Evolutionary conservation across 2,113 vertebrate species (phyloP).

Genomic region (Malurus alboscapulatus): DNA sequence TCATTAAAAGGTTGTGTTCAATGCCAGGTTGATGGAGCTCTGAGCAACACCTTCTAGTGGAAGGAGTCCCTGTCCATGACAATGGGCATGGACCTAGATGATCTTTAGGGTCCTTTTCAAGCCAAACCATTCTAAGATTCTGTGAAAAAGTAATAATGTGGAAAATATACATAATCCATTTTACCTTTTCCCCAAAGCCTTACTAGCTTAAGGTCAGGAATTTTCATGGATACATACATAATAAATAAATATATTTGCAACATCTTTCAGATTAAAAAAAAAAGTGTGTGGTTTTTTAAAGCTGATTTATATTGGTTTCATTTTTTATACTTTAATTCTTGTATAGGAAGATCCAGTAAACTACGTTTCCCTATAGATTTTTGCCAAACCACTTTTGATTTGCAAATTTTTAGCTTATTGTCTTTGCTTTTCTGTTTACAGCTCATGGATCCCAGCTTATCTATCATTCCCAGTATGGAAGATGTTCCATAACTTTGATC

Average conservation of each 20-base stretch:
- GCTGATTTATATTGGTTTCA: not conserved
- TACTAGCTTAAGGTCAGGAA: not conserved
- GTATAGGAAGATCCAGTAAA: not conserved
- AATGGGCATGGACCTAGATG: not conserved
- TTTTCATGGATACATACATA: not conserved
- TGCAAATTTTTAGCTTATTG: not conserved
- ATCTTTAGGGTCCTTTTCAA: not conserved
- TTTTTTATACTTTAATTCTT: not conserved
- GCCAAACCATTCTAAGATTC: not conserved
- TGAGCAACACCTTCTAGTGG: not conserved
- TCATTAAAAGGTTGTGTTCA: not conserved
- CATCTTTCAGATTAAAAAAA: not conserved
- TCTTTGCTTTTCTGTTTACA: not conserved
- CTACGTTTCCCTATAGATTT: not conserved
- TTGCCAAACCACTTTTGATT: not conserved
- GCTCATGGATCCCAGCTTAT: not conserved
- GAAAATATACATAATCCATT: not conserved
- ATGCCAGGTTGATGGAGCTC: not conserved
- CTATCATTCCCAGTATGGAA: not conserved
- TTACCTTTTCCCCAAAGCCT: not conserved
- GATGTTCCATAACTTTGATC: not conserved
- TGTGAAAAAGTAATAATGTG: not conserved
- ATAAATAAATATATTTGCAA: not conserved
- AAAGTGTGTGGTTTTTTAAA: accelerated
- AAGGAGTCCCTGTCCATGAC: not conserved